A percentile compares a stretch with the other conserved stretches of the same genome.
phyloP scores from a whole-genome alignment of 2,888 invertebrate species.

The Pachycephus smyrnensis region DNA sequence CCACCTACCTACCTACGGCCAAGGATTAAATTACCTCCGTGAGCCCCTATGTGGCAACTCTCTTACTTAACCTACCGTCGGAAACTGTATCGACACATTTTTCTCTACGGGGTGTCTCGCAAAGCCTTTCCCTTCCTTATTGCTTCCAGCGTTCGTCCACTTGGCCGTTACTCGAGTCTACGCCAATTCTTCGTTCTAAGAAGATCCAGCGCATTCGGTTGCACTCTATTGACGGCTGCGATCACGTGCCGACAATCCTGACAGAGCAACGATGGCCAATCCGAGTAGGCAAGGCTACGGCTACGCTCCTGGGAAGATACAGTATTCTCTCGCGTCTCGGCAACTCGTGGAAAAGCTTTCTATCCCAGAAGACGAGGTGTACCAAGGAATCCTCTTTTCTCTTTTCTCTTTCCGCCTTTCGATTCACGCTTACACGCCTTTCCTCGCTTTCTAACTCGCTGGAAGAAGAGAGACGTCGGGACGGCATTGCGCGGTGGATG shows the following conservation, averaged over 20 bases:
- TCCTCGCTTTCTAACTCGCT: neutral
- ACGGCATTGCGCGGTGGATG: constrained; percentile 15
- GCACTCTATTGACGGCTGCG: too few species aligned
- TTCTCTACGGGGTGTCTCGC: constrained; percentile 45
- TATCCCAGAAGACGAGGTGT: too few species aligned
- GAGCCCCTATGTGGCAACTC: constrained; percentile 57
- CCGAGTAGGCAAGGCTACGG: too few species aligned
- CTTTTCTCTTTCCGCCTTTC: neutral
- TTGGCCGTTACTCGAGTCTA: too few species aligned
- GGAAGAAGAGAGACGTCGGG: neutral
- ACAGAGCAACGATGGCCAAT: too few species aligned
- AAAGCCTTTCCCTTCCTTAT: constrained; percentile 22
- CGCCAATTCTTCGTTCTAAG: too few species aligned
- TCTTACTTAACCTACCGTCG: constrained; percentile 60
- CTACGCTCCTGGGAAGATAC: too few species aligned
- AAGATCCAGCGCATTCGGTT: too few species aligned
- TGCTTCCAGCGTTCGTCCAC: too few species aligned
- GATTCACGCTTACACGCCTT: neutral
- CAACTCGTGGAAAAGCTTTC: too few species aligned
- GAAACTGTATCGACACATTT: constrained; percentile 61
- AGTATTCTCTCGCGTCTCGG: too few species aligned
- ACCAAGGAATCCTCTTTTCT: neutral
- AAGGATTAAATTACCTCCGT: constrained; percentile 32
- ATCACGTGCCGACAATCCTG: too few species aligned
- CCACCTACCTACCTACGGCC: constrained; percentile 29